phyloP scores from a whole-genome alignment of 64 coral and sea anemone genomes.

The Catalaphyllia jardinei region DNA sequence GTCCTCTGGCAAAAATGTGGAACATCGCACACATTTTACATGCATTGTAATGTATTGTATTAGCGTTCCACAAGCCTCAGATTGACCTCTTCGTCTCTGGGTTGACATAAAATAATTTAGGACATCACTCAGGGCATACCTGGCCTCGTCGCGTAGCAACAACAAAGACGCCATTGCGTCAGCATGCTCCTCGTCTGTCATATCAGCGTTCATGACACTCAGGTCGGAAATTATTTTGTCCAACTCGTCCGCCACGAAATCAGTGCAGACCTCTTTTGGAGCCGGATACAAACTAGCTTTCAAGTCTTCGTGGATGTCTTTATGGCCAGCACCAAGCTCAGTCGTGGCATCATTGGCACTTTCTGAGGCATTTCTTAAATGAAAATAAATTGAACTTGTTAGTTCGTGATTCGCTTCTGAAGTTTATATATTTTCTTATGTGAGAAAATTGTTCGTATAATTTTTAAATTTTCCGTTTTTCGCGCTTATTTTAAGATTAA shows the following conservation, averaged over 20 bases:
- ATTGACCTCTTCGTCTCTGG: too few species aligned
- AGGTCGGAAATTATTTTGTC: neutral
- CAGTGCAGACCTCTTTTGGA: neutral
- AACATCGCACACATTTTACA: too few species aligned
- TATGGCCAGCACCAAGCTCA: neutral
- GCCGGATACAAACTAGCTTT: neutral
- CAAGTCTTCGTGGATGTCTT: neutral
- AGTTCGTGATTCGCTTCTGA: too few species aligned
- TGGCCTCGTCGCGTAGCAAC: neutral
- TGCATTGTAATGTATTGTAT: too few species aligned
- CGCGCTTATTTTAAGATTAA: too few species aligned
- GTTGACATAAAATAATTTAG: too few species aligned
- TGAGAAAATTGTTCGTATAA: too few species aligned
- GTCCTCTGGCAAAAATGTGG: too few species aligned
- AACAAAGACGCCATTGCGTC: neutral
- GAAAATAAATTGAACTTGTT: too few species aligned
- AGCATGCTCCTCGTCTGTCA: slow-evolving; percentile 1
- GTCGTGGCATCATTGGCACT: neutral
- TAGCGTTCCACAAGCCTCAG: too few species aligned
- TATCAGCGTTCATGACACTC: neutral
- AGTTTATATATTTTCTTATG: too few species aligned
- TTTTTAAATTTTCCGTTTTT: too few species aligned
- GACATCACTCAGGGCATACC: neutral
- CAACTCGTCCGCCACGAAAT: neutral
- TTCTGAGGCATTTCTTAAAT: neutral